phyloP scores from a whole-genome alignment of 2,797 vertebrate species.

The Halcyon smyrnensis region DNA sequence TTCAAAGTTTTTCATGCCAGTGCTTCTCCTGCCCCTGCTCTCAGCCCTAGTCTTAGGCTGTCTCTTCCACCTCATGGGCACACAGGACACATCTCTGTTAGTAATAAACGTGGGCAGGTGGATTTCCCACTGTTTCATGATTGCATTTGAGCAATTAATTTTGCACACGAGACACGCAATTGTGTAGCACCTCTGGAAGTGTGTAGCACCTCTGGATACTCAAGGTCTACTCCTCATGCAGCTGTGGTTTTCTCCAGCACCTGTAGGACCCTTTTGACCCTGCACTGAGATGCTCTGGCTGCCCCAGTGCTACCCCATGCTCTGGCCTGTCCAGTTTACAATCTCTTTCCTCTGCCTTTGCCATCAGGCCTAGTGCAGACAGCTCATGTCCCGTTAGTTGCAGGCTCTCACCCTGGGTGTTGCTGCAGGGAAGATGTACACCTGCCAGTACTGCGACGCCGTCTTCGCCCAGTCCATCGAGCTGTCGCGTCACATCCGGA shows the following conservation, averaged over 20 bases:
- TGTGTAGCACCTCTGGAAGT: rapidly evolving
- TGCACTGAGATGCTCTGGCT: not conserved
- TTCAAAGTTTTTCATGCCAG: not conserved
- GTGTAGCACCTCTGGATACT: not conserved
- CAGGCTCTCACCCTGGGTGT: not conserved
- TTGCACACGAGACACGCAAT: not conserved
- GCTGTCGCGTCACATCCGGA: conserved; percentile 87
- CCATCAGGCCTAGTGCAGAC: not conserved
- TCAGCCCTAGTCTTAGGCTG: not conserved
- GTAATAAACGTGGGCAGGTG: not conserved
- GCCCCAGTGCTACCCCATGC: not conserved
- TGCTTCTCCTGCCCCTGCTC: not conserved
- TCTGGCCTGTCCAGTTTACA: not conserved
- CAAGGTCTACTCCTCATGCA: not conserved
- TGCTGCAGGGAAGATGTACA: conserved; percentile 89
- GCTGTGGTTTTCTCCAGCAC: not conserved
- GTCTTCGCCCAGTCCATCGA: conserved; percentile 92
- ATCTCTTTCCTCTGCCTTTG: not conserved
- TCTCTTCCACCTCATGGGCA: not conserved
- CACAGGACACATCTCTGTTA: not conserved
- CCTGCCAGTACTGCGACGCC: conserved; percentile 90
- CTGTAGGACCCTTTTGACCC: not conserved
- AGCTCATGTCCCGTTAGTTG: not conserved
- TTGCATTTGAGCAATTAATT: not conserved
- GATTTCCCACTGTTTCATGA: not conserved